A percentile compares a stretch with the other conserved stretches of the same genome.
Evolutionary conservation across 2,888 invertebrate genomes (phyloP).

Genomic region (Melipona beecheii): DNA sequence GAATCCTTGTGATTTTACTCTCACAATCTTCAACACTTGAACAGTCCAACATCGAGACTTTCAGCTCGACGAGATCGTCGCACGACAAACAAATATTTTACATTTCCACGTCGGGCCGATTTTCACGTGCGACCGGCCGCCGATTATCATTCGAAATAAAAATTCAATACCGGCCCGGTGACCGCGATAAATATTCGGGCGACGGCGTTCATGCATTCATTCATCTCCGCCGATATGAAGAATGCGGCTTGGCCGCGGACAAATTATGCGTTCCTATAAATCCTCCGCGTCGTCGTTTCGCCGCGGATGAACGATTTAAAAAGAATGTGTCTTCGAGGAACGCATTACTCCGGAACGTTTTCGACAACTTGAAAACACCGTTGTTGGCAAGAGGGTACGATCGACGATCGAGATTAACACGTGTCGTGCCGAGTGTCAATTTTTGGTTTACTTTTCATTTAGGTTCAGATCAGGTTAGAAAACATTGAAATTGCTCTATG

Average conservation of each 20-base stretch:
- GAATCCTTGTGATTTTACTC: too few species aligned
- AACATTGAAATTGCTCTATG: too few species aligned
- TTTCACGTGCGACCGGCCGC: conserved; percentile 19
- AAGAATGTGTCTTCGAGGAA: conserved; percentile 23
- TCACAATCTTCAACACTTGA: too few species aligned
- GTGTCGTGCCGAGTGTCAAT: too few species aligned
- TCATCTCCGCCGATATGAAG: conserved; percentile 24
- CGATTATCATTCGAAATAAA: conserved; percentile 52
- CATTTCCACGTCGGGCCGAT: conserved; percentile 33
- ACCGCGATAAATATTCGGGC: conserved; percentile 50
- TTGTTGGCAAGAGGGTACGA: background rate
- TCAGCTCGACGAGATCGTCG: background rate
- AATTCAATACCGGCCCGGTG: conserved; percentile 53
- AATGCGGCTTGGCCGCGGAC: conserved; percentile 10
- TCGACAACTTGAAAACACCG: background rate
- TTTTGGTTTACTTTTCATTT: too few species aligned
- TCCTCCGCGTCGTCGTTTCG: conserved; percentile 22
- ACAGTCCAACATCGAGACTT: too few species aligned
- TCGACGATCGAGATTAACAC: conserved; percentile 12
- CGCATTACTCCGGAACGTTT: conserved; percentile 3
- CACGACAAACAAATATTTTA: conserved; percentile 43
- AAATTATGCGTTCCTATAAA: conserved; percentile 61
- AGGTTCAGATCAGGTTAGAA: too few species aligned
- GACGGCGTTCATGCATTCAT: conserved; percentile 54
- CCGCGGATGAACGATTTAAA: conserved; percentile 1